Base-by-base conservation (phyloP, 2,888 invertebrate genomes). In the Scaptomyza tumidula region DNA sequence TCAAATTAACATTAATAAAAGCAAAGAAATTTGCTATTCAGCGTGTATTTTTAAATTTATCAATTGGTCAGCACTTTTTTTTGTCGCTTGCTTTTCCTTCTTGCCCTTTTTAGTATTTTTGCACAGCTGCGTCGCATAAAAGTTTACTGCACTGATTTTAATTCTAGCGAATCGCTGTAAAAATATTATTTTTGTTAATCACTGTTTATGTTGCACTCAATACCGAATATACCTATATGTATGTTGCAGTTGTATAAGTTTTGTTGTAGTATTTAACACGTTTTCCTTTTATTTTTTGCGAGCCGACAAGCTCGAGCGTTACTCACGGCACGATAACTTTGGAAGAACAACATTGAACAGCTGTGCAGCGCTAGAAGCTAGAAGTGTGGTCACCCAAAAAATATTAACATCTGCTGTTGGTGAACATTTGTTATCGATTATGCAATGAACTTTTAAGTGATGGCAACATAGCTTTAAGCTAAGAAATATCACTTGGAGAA, bases 311-410 rank as follows among this genome's bases (percentile, higher is more conserved):
- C 43, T 52, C 24, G 39, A 63, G 35, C 53, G 72, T 46, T 58
- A 59, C 56, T 39, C 62, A 72, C 73, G 73, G 41, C 61, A 77
- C 74, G 74, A 72, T 49, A 72, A 61, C 56, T 60, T 78, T 60
- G 41, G 56, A 74, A 70, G 59, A 77, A 80, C 78, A 80, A 83
- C 80, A 83, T 74, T 83, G 27, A 74, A 66, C 80, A 80, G 86
- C 83, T 80, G 74, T 53, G 65, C 31, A 31, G 54, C 19, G 13
- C 31, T 24, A 64, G 31, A 13, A 39, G 14, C 14, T 14, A 2
- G 33, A 35, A n/a, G n/a, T 50, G 44, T 64, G 44, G 62, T 29
- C 37, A 63, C 62, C 37, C 46, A 14, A 41, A 39, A 31, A 46
- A 24, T 6, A 0, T 31, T 63, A 64, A 16, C 65, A 52, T 39